These are phyloP conservation scores for Lophochroa leadbeateri DNA, from an alignment of 2,113 vertebrate genomes.

Conservation along the genomic window DNA sequence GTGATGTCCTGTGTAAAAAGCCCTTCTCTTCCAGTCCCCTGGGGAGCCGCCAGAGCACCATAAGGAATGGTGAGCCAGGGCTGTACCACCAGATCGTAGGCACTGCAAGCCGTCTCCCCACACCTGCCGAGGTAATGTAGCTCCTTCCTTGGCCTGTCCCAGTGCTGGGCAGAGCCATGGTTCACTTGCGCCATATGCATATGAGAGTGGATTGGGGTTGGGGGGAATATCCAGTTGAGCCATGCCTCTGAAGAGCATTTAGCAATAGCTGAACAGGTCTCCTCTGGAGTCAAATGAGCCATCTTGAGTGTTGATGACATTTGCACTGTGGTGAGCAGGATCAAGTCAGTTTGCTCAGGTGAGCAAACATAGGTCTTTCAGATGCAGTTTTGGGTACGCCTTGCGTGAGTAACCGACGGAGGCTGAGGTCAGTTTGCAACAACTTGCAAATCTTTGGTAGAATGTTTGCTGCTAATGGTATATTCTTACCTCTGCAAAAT, in stretches of 20 bases:
- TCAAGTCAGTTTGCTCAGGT: neutral
- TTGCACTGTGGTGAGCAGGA: neutral
- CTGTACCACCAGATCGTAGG: constrained; percentile 76
- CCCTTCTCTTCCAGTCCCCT: constrained; percentile 72
- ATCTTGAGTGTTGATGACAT: neutral
- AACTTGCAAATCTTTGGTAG: neutral
- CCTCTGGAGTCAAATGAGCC: neutral
- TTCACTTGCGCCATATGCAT: rapidly evolving
- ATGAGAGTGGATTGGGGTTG: rapidly evolving
- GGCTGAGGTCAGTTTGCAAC: neutral
- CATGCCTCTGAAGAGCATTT: neutral
- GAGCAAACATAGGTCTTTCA: rapidly evolving
- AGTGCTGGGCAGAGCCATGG: neutral
- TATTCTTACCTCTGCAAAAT: neutral
- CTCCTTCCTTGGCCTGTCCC: neutral
- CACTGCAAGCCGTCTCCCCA: constrained; percentile 63
- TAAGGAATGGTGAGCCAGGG: constrained; percentile 73
- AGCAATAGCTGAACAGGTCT: neutral
- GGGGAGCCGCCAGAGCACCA: constrained; percentile 75
- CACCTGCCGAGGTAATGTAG: constrained; percentile 73
- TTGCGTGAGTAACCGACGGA: rapidly evolving
- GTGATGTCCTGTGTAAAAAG: constrained; percentile 76
- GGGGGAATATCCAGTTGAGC: rapidly evolving
- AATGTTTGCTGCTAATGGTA: neutral
- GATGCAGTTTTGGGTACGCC: neutral